These are phyloP conservation scores for Eidolon dupreanum DNA, from an alignment of 2,797 vertebrate genomes.

Conservation along the genomic window DNA sequence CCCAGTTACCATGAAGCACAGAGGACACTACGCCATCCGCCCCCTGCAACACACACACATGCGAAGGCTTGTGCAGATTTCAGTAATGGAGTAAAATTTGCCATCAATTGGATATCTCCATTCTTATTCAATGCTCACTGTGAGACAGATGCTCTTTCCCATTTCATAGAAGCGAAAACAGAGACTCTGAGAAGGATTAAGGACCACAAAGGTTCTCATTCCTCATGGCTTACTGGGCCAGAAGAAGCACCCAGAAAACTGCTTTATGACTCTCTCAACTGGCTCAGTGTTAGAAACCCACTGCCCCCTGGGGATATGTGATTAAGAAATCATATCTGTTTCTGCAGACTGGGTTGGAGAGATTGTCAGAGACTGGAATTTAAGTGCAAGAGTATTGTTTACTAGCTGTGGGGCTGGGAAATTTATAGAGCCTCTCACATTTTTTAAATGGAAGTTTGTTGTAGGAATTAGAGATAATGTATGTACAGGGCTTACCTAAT, in stretches of 20 bases:
- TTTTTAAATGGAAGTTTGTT: slow-evolving; percentile 40
- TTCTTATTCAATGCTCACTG: background rate
- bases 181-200: background rate
- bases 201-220: background rate
- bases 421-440: slow-evolving; percentile 23
- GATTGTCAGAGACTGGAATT: slow-evolving; percentile 16
- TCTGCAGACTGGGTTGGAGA: background rate
- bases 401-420: background rate
- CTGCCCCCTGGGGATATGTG: background rate
- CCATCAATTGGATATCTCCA: background rate
- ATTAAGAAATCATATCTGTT: background rate
- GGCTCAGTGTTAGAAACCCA: background rate
- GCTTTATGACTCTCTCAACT: background rate
- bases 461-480: slow-evolving; percentile 17
- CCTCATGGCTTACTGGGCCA: background rate
- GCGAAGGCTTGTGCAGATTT: background rate
- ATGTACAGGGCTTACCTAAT: slow-evolving; percentile 12
- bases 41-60: background rate
- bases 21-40: background rate
- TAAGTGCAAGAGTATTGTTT: background rate
- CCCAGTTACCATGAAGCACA: background rate
- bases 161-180: background rate
- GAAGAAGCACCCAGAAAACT: background rate
- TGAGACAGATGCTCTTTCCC: background rate
- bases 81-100: background rate